Evolutionary conservation across 2,888 invertebrate species (phyloP).

Genomic region (Brenthis ino): DNA sequence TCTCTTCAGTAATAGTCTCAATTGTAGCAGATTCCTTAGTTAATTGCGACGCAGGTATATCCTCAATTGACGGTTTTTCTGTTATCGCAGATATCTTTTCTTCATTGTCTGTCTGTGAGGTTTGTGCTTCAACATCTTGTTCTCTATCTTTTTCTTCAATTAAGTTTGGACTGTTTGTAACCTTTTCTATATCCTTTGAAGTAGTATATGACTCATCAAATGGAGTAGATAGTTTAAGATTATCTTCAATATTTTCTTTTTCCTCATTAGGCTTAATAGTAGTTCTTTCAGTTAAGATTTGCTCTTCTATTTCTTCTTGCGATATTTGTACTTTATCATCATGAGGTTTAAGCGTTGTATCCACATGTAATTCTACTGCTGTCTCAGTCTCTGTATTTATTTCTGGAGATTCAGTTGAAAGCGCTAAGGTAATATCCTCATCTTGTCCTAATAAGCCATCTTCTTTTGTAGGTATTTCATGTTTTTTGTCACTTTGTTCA

Average conservation of each 20-base stretch:
- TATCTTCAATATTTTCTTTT: neutral
- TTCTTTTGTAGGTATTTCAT: constrained; percentile 1
- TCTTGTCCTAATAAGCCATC: constrained; percentile 12
- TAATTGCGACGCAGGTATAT: constrained; percentile 1
- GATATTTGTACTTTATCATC: neutral
- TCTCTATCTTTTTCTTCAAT: constrained; percentile 14
- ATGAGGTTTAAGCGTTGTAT: neutral
- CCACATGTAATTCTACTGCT: neutral
- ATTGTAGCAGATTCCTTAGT: constrained; percentile 6
- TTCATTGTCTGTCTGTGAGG: neutral
- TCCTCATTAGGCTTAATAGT: neutral
- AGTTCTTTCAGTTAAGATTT: constrained; percentile 3
- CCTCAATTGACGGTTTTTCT: constrained; percentile 12
- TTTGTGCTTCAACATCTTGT: neutral
- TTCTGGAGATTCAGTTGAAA: constrained; percentile 14
- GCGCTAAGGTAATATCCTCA: neutral
- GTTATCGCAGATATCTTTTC: constrained; percentile 12
- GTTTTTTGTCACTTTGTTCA: constrained; percentile 1
- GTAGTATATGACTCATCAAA: constrained; percentile 1
- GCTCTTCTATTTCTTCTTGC: neutral
- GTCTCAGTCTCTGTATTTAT: constrained; percentile 1
- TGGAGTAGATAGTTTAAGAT: constrained; percentile 3
- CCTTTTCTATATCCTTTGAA: constrained; percentile 2
- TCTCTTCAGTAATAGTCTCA: constrained; percentile 16
- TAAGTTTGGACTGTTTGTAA: constrained; percentile 5